phyloP scores from a whole-genome alignment of 2,113 vertebrate species.

The Hippocampus abdominalis region DNA sequence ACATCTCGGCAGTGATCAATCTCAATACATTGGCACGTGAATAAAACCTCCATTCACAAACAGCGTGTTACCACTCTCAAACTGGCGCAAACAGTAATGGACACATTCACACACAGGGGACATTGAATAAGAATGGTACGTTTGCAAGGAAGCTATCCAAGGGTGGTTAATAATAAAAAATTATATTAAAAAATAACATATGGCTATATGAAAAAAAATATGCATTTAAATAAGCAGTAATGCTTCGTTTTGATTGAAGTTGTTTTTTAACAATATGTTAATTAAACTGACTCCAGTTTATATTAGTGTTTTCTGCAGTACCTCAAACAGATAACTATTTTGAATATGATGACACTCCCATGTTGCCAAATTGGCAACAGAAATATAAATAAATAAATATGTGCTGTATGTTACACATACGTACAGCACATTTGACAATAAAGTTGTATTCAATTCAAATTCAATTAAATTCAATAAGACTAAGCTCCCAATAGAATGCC shows the following conservation, averaged over 20 bases:
- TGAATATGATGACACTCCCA: background rate
- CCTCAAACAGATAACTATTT: background rate
- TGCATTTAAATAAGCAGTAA: background rate
- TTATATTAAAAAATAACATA: too few relatives aligned
- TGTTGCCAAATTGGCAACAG: background rate
- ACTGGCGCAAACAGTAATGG: background rate
- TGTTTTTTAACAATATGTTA: too few relatives aligned
- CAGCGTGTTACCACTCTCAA: background rate
- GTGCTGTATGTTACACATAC: too few relatives aligned
- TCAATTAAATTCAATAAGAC: too few relatives aligned
- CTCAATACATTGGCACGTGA: conserved; percentile 21
- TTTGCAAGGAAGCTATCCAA: too few relatives aligned
- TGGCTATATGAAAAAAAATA: background rate
- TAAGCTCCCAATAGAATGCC: background rate
- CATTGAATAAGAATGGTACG: too few relatives aligned
- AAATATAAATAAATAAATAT: too few relatives aligned
- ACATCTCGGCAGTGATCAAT: conserved; percentile 29
- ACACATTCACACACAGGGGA: background rate
- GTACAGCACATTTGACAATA: too few relatives aligned
- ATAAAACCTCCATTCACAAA: conserved; percentile 3
- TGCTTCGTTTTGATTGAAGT: background rate
- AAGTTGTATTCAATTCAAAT: too few relatives aligned
- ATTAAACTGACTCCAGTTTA: background rate
- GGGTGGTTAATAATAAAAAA: too few relatives aligned
- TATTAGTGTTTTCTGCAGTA: background rate